A percentile compares a stretch with the other conserved stretches of the same genome.
Conservation (phyloP, 2,797 vertebrate species). For the Poeciliopsis gracilis region DNA sequence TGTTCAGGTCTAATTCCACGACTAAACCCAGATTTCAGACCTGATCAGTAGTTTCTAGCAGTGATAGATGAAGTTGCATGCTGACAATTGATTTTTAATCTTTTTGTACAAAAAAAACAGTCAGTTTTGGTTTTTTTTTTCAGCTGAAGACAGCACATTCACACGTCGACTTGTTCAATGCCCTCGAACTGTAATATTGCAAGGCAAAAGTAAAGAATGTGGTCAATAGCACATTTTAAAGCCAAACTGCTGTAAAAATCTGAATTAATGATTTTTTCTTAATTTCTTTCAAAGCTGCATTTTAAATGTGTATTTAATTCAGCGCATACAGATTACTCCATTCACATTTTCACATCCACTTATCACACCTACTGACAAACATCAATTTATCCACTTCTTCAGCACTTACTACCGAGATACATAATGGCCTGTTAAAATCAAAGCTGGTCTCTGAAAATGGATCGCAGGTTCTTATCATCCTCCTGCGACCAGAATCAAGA, state of each 20-base stretch:
- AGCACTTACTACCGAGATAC: constrained; percentile 28
- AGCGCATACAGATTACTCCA: not conserved
- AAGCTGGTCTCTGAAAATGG: constrained; percentile 36
- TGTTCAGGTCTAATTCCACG: not conserved
- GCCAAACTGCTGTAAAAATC: not conserved
- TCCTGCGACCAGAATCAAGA: constrained; percentile 15
- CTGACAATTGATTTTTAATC: not conserved
- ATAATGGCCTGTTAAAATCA: constrained; percentile 49
- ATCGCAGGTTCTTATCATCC: constrained; percentile 35
- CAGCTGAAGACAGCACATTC: not conserved
- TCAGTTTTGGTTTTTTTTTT: not conserved
- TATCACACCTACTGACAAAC: constrained; percentile 45
- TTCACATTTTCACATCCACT: constrained; percentile 29
- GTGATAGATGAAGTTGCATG: not conserved
- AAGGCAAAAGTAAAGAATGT: not conserved
- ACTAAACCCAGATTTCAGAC: not conserved
- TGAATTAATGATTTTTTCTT: not conserved
- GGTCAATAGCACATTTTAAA: not conserved
- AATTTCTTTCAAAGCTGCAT: not conserved
- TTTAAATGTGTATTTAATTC: not conserved
- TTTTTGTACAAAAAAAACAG: not conserved
- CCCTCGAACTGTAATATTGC: not conserved
- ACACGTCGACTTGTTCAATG: not conserved
- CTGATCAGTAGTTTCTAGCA: not conserved
- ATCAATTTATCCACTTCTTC: constrained; percentile 36